Conservation (phyloP, 2,113 vertebrate species). For the Lepisosteus osseus region DNA sequence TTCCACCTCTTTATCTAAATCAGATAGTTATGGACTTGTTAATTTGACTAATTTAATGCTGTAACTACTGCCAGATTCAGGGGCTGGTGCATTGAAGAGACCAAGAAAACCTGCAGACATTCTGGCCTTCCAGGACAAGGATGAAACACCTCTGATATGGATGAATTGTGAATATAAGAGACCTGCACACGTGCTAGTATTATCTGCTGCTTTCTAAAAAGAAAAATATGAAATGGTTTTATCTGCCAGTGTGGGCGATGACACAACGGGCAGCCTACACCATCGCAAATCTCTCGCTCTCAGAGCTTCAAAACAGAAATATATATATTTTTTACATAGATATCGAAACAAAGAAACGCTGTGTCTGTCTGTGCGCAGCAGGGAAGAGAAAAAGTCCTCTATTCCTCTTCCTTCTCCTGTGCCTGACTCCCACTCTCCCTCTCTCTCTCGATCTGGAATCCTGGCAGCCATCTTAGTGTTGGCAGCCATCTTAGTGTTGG, state of each 20-base stretch:
- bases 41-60: too few species aligned
- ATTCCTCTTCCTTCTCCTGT: neutral
- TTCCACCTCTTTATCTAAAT: too few species aligned
- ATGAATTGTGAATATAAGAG: too few species aligned
- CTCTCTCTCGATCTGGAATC: slow-evolving; percentile 57
- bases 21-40: too few species aligned
- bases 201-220: too few species aligned
- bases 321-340: too few species aligned
- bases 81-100: too few species aligned
- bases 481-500: slow-evolving; percentile 93
- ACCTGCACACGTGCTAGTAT: too few species aligned
- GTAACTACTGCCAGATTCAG: too few species aligned
- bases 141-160: too few species aligned
- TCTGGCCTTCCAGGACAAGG: too few species aligned
- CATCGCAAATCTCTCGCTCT: neutral
- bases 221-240: neutral
- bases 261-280: slow-evolving; percentile 1
- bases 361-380: slow-evolving; percentile 10
- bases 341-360: neutral
- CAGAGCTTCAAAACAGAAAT: slow-evolving; percentile 11
- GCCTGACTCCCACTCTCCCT: slow-evolving; percentile 10
- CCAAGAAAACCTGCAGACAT: too few species aligned
- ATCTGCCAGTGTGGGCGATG: slow-evolving; percentile 3
- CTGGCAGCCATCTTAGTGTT: slow-evolving; percentile 94
- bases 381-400: slow-evolving; percentile 8